Evolutionary conservation across 2,797 vertebrate species (phyloP).

Genomic region (Enteromius argenteus): DNA sequence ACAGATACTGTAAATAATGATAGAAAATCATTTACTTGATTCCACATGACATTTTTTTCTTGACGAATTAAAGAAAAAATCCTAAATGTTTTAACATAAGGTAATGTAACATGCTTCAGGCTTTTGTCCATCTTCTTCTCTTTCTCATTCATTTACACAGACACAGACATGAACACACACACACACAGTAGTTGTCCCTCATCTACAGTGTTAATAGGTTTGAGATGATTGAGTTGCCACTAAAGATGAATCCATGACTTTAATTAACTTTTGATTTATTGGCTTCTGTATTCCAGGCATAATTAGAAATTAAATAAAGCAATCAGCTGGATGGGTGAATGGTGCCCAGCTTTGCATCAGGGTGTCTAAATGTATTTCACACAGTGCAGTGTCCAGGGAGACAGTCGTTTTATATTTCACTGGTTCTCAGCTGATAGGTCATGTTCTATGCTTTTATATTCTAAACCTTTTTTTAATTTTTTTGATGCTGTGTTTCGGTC

Average conservation of each 20-base stretch:
- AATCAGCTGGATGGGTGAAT: conserved; percentile 48
- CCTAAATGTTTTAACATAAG: not conserved
- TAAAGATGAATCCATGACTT: conserved; percentile 73
- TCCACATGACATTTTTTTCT: not conserved
- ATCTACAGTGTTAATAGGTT: conserved; percentile 67
- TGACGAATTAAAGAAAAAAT: not conserved
- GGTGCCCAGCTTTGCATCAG: not conserved
- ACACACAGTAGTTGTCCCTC: conserved; percentile 29
- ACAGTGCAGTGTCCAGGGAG: not conserved
- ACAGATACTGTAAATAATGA: too few species aligned
- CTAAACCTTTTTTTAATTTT: not conserved
- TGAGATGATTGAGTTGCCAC: conserved; percentile 72
- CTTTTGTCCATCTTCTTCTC: not conserved
- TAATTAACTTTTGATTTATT: conserved; percentile 81
- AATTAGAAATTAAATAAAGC: conserved; percentile 52
- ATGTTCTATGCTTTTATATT: not conserved
- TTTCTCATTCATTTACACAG: conserved; percentile 7
- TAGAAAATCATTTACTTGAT: not conserved
- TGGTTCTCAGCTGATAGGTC: not conserved
- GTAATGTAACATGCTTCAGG: not conserved
- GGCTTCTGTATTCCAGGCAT: conserved; percentile 40
- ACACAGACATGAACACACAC: conserved; percentile 21
- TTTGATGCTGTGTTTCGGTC: not conserved
- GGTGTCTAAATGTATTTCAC: conserved; percentile 30
- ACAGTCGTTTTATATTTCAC: not conserved